Evolutionary conservation across 2,797 vertebrate species (phyloP).

Genomic region (Lophius americanus): DNA sequence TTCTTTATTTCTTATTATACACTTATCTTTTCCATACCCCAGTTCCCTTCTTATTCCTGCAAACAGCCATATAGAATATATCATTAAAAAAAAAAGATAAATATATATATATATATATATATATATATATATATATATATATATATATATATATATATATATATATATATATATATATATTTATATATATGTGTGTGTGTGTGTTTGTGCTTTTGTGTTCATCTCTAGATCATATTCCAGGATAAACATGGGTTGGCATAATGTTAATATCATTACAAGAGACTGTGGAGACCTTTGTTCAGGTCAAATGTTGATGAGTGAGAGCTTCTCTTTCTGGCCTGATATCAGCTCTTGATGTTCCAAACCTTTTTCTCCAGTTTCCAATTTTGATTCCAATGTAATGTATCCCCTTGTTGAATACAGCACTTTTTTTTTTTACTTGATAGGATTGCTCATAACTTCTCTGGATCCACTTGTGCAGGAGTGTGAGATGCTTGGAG

Average conservation of each 20-base stretch:
- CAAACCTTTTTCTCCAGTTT: neutral
- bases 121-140: too few species aligned
- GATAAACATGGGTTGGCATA: conserved; percentile 1
- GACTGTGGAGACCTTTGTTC: neutral
- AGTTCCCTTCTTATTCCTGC: neutral
- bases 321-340: neutral
- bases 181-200: too few species aligned
- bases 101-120: too few species aligned
- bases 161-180: too few species aligned
- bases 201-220: neutral
- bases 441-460: neutral
- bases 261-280: neutral
- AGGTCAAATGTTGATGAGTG: neutral
- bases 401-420: conserved; percentile 4
- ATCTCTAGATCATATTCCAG: neutral
- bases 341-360: neutral
- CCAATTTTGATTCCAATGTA: neutral
- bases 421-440: neutral
- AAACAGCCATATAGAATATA: too few species aligned
- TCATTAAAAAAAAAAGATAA: too few species aligned
- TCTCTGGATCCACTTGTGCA: neutral
- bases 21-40: conserved; percentile 5
- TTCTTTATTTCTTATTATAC: conserved; percentile 17
- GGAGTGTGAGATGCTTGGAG: neutral
- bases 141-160: too few species aligned